Evolutionary conservation across 2,888 invertebrate genomes (phyloP).

Genomic region (Onthophagus sagittarius): DNA sequence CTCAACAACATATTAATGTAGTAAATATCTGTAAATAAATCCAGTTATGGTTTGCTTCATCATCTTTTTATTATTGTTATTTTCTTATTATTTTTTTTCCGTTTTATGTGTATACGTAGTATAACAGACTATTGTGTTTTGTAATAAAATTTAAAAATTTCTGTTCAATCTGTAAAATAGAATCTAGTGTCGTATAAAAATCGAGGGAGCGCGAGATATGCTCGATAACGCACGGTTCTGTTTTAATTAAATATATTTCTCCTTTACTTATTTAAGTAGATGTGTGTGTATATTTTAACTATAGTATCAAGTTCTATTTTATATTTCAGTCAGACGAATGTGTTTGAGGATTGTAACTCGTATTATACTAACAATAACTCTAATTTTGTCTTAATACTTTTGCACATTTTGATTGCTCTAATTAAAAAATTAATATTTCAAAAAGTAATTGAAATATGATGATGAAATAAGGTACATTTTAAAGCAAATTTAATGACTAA

Average conservation of each 20-base stretch:
- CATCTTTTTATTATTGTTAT: too few species aligned
- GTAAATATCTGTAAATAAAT: conserved; percentile 42
- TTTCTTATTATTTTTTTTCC: conserved; percentile 6
- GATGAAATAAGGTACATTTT: too few species aligned
- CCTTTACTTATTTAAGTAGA: not conserved
- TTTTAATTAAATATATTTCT: not conserved
- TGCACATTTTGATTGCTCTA: too few species aligned
- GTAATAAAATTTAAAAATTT: conserved; percentile 30
- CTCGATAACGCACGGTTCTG: conserved; percentile 4
- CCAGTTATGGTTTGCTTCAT: conserved; percentile 27
- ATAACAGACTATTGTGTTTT: conserved; percentile 26
- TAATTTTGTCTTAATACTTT: too few species aligned
- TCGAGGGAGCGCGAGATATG: conserved; percentile 13
- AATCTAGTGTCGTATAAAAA: conserved; percentile 31
- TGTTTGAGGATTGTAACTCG: too few species aligned
- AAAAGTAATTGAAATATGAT: too few species aligned
- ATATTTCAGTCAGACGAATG: too few species aligned
- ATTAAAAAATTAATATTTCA: too few species aligned
- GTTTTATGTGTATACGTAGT: conserved; percentile 20
- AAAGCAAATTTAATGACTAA: too few species aligned
- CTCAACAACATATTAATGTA: conserved; percentile 40
- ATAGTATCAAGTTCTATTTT: not conserved
- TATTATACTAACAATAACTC: too few species aligned
- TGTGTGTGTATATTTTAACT: conserved; percentile 3
- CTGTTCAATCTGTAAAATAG: conserved; percentile 33